phyloP scores from a whole-genome alignment of 2,888 invertebrate species.

The Platycheirus albimanus region DNA sequence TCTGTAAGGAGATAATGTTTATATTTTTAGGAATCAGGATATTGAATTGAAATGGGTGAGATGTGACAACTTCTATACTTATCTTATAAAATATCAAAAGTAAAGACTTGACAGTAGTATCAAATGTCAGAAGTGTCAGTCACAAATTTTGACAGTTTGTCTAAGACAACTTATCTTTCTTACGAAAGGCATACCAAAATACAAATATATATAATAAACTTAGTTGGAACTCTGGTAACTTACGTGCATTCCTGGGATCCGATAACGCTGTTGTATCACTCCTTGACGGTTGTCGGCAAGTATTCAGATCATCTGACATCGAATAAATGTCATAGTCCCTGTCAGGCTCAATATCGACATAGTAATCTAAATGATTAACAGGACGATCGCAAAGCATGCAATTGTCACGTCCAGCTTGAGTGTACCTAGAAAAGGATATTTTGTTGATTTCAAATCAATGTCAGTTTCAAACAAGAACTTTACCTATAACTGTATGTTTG shows the following conservation, averaged over 20 bases:
- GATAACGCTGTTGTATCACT: slow-evolving; percentile 81
- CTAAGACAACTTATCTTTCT: no score
- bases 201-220: no score
- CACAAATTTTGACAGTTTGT: no score
- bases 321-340: slow-evolving; percentile 91
- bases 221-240: no score
- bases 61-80: no score
- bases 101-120: no score
- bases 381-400: slow-evolving; percentile 90
- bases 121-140: no score
- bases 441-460: neutral
- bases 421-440: slow-evolving; percentile 75
- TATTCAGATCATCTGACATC: slow-evolving; percentile 86
- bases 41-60: no score
- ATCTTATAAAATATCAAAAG: no score
- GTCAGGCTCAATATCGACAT: slow-evolving; percentile 89
- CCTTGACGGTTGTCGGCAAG: slow-evolving; percentile 81
- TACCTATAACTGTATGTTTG: slow-evolving; percentile 90
- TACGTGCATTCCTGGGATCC: slow-evolving; percentile 82
- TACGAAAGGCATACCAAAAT: no score
- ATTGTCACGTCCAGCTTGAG: slow-evolving; percentile 85
- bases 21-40: no score
- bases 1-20: slow-evolving; percentile 83
- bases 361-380: slow-evolving; percentile 88
- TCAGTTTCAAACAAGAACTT: neutral